Evolutionary conservation across 2,888 invertebrate genomes (phyloP).

Genomic region (Temnothorax unifasciatus): DNA sequence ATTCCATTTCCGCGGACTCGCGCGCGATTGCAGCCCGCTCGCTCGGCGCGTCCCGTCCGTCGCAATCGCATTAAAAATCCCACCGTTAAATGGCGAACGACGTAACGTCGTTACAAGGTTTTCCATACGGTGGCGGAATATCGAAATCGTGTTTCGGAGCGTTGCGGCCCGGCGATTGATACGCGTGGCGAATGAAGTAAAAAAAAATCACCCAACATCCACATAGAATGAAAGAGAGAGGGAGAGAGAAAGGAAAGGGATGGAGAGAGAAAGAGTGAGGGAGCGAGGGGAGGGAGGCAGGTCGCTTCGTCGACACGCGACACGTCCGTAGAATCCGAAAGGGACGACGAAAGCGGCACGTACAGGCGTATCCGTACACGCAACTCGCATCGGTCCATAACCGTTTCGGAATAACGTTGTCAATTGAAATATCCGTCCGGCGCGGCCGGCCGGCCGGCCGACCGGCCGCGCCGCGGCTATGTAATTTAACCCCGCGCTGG

Average conservation of each 20-base stretch:
- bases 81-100: slow-evolving; percentile 59
- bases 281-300: slow-evolving; percentile 1
- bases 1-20: slow-evolving; percentile 46
- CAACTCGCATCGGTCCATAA: slow-evolving; percentile 57
- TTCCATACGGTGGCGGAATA: slow-evolving; percentile 57
- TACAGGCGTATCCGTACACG: slow-evolving; percentile 55
- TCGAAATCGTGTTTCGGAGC: slow-evolving; percentile 52
- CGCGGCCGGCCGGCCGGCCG: slow-evolving; percentile 49
- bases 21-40: slow-evolving; percentile 50
- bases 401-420: slow-evolving; percentile 71
- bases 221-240: background rate
- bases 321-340: slow-evolving; percentile 55
- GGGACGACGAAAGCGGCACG: slow-evolving; percentile 57
- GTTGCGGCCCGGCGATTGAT: slow-evolving; percentile 53
- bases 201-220: slow-evolving; percentile 49
- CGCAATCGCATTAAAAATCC: slow-evolving; percentile 56
- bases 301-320: slow-evolving; percentile 46
- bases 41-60: slow-evolving; percentile 42
- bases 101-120: slow-evolving; percentile 53
- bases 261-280: background rate
- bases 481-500: slow-evolving; percentile 75
- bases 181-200: slow-evolving; percentile 53
- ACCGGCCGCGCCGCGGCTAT: slow-evolving; percentile 53
- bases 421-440: slow-evolving; percentile 72
- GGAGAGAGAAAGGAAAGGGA: slow-evolving; percentile 10